Base-by-base conservation (phyloP, 2,888 invertebrate genomes). In the Noctua janthina region DNA sequence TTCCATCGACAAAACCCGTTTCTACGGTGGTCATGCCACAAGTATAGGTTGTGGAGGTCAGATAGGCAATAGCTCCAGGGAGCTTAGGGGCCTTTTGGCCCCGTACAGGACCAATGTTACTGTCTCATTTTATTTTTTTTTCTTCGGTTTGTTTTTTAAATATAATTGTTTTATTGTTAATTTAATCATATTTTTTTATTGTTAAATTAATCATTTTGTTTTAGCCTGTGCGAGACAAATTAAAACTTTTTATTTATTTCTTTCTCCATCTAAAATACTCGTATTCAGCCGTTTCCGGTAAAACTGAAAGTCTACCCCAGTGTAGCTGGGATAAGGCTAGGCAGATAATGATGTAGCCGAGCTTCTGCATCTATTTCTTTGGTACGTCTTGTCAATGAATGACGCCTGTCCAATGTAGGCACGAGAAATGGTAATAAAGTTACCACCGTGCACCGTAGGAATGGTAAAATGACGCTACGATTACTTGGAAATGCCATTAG, bases 371-470 rank as follows among this genome's bases (percentile, higher is more conserved):
- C 15, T 6, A 54, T 51, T 29, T 29, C 13, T 20, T 66, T 69
- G 10, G 17, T 69, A 8, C 0, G 29, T 20, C 54, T 29, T 20
- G 2, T 59, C 70, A 86, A 82, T 88, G 81, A 88, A 79, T 83
- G 88, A 88, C 81, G 83, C 81, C 83, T 85, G 81, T 87, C 81
- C 90, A 91, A 91, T 91, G 86, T 85, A 76, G 74, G 87, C 91
- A 91, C 91, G 91, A 88, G 88, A 91, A 82, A 81, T 71, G 77
- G 88, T 79, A 89, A 91, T 92, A 92, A 91, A 91, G 87, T 88
- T 82, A 84, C 82, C 82, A 86, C 81, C 80, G 71, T 77, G 68
- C 72, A 72, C 68, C 49, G 76, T 69, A 66, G 59, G 74, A 46
- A 74, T 80, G 69, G 73, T 84, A 82, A 83, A 59, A 82, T 82